Conservation (phyloP, 1,140 invertebrate genomes). For the Bacillus rossius region DNA sequence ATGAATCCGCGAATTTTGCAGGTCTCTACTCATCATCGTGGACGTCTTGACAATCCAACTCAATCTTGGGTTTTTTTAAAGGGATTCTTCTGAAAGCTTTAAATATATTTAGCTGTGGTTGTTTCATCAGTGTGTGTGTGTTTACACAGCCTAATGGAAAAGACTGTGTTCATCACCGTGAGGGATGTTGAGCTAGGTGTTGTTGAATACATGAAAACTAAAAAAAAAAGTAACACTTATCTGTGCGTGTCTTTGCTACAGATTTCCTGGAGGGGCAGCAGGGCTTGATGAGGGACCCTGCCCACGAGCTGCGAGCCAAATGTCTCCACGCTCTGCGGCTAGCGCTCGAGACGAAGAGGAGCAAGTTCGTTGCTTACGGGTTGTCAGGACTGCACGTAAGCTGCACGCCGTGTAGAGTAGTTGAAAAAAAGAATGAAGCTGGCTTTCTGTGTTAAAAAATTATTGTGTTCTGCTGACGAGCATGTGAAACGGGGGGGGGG, state of each 20-base stretch:
- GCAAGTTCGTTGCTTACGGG: slow-evolving; percentile 73
- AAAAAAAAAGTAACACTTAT: not conserved
- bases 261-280: slow-evolving; percentile 79
- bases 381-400: slow-evolving; percentile 78
- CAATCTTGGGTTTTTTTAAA: no score
- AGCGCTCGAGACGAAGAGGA: slow-evolving; percentile 80
- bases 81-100: no score
- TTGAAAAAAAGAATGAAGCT: no score
- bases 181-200: not conserved
- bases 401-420: no score
- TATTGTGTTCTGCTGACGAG: no score
- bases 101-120: not conserved
- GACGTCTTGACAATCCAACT: no score
- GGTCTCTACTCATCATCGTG: no score
- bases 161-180: not conserved
- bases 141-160: not conserved
- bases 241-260: slow-evolving; percentile 40
- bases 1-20: no score
- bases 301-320: slow-evolving; percentile 74
- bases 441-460: no score
- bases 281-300: slow-evolving; percentile 67
- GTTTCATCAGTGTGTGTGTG: not conserved
- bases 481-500: no score
- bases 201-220: not conserved
- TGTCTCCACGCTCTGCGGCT: slow-evolving; percentile 78